phyloP scores from a whole-genome alignment of 2,797 vertebrate species.

The Tenualosa ilisha region DNA sequence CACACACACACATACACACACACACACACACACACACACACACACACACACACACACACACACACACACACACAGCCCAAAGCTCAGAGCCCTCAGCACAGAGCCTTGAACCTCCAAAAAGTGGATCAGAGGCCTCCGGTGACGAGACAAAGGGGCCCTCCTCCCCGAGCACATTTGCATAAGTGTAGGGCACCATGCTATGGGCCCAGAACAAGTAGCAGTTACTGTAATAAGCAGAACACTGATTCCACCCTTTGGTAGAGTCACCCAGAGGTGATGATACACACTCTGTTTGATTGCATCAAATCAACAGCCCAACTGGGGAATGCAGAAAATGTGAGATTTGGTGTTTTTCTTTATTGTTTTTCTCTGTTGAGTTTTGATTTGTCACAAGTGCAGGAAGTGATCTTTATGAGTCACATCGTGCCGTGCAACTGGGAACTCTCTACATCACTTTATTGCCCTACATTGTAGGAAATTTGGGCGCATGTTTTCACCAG shows the following conservation, averaged over 20 bases:
- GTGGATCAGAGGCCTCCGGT: conserved; percentile 63
- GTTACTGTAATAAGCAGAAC: conserved; percentile 58
- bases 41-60: neutral
- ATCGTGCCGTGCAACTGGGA: too few relatives aligned
- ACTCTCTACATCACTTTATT: too few relatives aligned
- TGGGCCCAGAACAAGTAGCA: conserved; percentile 58
- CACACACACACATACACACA: neutral
- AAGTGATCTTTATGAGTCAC: too few relatives aligned
- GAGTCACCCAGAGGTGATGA: conserved; percentile 60
- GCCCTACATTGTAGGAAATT: too few relatives aligned
- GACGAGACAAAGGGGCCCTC: conserved; percentile 58
- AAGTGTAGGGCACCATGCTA: conserved; percentile 57
- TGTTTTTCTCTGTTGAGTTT: neutral
- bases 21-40: neutral
- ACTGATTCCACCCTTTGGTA: conserved; percentile 53
- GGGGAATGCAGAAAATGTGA: too few relatives aligned
- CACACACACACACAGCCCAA: neutral
- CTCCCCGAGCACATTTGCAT: conserved; percentile 60
- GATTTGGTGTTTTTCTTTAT: neutral
- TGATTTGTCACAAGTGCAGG: neutral
- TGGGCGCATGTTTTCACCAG: too few relatives aligned
- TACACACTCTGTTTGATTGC: conserved; percentile 31
- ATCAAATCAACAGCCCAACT: neutral
- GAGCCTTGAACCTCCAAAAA: conserved; percentile 45
- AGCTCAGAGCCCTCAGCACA: conserved; percentile 26